Conservation (phyloP, 2,797 vertebrate genomes). For the Pygocentrus nattereri region DNA sequence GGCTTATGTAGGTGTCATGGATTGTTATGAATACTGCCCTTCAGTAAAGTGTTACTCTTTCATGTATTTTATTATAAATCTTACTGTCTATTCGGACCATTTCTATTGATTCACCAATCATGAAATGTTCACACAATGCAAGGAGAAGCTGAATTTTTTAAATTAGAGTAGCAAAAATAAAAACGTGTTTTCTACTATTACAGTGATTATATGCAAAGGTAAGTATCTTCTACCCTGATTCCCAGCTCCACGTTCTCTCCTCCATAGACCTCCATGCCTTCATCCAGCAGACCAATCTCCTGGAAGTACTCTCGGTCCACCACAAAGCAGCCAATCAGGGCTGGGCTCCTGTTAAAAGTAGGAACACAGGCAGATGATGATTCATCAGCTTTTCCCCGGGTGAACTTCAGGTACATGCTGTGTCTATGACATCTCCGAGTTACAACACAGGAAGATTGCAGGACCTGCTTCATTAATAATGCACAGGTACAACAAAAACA, state of each 20-base stretch:
- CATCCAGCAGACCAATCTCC: conserved; percentile 96
- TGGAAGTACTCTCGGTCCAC: conserved; percentile 96
- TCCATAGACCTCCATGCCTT: conserved; percentile 98
- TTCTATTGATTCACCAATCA: neutral
- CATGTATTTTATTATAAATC: too few relatives aligned
- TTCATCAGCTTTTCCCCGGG: conserved; percentile 3
- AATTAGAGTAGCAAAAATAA: neutral
- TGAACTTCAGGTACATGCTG: neutral
- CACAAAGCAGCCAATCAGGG: conserved; percentile 97
- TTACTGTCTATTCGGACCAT: too few relatives aligned
- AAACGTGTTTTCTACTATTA: neutral
- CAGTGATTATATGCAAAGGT: neutral
- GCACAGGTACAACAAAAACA: conserved; percentile 8
- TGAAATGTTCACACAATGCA: neutral
- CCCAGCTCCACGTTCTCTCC: conserved; percentile 98
- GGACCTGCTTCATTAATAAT: conserved; percentile 17
- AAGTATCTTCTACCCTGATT: conserved; percentile 88
- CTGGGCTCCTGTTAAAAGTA: conserved; percentile 86
- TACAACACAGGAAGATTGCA: neutral
- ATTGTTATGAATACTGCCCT: too few relatives aligned
- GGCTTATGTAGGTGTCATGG: too few relatives aligned
- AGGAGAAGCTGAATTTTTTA: neutral
- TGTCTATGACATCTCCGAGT: neutral
- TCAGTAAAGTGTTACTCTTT: too few relatives aligned
- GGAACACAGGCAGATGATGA: neutral